phyloP scores from a whole-genome alignment of 2,888 invertebrate species.

The Ochropacha duplaris region DNA sequence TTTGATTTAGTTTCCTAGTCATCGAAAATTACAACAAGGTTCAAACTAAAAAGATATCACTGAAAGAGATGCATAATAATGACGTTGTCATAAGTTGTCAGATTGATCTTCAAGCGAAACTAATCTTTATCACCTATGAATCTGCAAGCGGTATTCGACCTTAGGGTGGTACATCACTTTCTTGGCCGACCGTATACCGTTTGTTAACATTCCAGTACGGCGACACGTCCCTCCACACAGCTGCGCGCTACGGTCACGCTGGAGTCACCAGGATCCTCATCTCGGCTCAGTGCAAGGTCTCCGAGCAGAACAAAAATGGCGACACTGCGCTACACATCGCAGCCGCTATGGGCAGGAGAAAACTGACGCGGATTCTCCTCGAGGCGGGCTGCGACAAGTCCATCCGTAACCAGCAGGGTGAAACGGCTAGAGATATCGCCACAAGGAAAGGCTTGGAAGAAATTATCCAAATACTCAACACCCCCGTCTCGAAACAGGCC shows the following conservation, averaged over 20 bases:
- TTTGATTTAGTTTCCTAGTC: too few relatives aligned
- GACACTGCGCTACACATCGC: constrained; percentile 97
- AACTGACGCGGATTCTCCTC: constrained; percentile 94
- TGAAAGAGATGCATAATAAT: too few relatives aligned
- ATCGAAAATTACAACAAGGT: too few relatives aligned
- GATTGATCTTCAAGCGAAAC: not conserved
- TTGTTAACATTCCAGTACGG: constrained; percentile 88
- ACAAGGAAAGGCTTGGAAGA: constrained; percentile 92
- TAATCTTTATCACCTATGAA: not conserved
- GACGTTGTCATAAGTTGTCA: too few relatives aligned
- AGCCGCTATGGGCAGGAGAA: constrained; percentile 95
- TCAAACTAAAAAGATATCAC: too few relatives aligned
- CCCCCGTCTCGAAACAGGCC: constrained; percentile 70
- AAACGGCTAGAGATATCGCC: constrained; percentile 95
- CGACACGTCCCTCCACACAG: constrained; percentile 96
- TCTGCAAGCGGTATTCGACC: too few relatives aligned
- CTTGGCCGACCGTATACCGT: too few relatives aligned
- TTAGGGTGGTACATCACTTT: too few relatives aligned
- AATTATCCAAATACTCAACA: constrained; percentile 90
- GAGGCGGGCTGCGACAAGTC: constrained; percentile 90
- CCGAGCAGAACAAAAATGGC: constrained; percentile 97
- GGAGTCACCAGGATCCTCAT: constrained; percentile 97
- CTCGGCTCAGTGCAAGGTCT: constrained; percentile 93
- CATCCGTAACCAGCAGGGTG: constrained; percentile 91
- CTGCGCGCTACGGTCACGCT: constrained; percentile 97